Evolutionary conservation across 2,888 invertebrate genomes (phyloP), one percentile per base, ranked within the genome.

Genomic region (Eurytoma adleriae): DNA sequence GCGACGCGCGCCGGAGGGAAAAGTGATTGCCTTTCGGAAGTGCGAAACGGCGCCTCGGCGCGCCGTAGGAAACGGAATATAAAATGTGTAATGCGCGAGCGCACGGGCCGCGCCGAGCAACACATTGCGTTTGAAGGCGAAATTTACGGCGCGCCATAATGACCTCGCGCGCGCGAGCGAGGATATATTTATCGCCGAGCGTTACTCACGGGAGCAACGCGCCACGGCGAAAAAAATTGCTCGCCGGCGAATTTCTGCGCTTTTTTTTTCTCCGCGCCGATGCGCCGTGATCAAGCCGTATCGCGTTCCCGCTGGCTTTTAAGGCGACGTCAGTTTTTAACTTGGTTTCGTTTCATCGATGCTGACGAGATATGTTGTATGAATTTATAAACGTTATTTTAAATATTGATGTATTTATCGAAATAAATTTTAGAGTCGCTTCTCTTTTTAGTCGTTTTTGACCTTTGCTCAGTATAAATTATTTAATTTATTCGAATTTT

Each of bases 101-200:
- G 56, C 14, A 18, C 52, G 24, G 7, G n/a, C 54, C 67, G n/a
- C n/a, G 62, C 30, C 24, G 50, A 48, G 40, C 16, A 20, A 67
- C 52, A 62, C 68, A 73, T 73, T 79, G 73, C 62, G 18, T 79
- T 79, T 68, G 61, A 59, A 61, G 62, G 18, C 50, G 56, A 69
- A 73, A 79, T 79, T 79, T 79, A 79, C 73, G 73, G 69, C 30
- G 16, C 68, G 52, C 24, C 27, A 24, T 59, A 73, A 73, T 68
- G 67, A 78, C 56, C 56, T 18, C 14, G 68, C 73, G 14, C 20
- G 66, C 24, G 66, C 24, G 14, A 12, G 16, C 70, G 16, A 30
- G 18, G 72, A 67, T 72, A 67, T 78, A 78, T 78, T 78, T 78
- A 67, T 78, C 67, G 57, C 13, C 30, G 48, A 57, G 64, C 71